Conservation (phyloP, 2,888 invertebrate genomes). For the Pandemis cinnamomeana region DNA sequence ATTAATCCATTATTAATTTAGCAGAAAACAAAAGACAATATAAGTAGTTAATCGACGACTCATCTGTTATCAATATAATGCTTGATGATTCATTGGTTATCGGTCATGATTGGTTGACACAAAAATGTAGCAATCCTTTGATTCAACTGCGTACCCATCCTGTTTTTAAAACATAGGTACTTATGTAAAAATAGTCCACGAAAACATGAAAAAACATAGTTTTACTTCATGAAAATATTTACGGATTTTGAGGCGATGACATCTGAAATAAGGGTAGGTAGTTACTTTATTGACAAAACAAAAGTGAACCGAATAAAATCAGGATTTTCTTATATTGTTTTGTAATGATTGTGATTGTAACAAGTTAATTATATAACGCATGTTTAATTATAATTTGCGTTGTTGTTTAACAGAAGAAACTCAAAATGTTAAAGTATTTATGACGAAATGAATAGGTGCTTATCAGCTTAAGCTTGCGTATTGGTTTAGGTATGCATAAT, state of each 20-base stretch:
- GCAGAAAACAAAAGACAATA: not conserved
- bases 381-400: too few relatives aligned
- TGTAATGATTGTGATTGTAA: not conserved
- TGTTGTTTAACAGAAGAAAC: not conserved
- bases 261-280: too few relatives aligned
- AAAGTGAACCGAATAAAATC: too few relatives aligned
- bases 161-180: not conserved
- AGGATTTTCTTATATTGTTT: too few relatives aligned
- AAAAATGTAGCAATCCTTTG: conserved; percentile 3
- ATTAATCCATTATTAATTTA: not conserved
- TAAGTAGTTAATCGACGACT: not conserved
- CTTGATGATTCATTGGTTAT: conserved; percentile 1
- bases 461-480: too few relatives aligned
- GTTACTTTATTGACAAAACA: too few relatives aligned
- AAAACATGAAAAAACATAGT: not conserved
- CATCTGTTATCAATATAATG: not conserved
- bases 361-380: not conserved
- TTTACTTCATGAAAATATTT: too few relatives aligned
- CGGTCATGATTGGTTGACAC: not conserved
- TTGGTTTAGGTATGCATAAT: too few relatives aligned
- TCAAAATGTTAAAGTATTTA: too few relatives aligned
- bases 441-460: too few relatives aligned
- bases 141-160: not conserved
- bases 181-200: not conserved
- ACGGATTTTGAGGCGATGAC: too few relatives aligned